Conservation (phyloP, 2,113 vertebrate genomes). For the Periophthalmus modestus region DNA sequence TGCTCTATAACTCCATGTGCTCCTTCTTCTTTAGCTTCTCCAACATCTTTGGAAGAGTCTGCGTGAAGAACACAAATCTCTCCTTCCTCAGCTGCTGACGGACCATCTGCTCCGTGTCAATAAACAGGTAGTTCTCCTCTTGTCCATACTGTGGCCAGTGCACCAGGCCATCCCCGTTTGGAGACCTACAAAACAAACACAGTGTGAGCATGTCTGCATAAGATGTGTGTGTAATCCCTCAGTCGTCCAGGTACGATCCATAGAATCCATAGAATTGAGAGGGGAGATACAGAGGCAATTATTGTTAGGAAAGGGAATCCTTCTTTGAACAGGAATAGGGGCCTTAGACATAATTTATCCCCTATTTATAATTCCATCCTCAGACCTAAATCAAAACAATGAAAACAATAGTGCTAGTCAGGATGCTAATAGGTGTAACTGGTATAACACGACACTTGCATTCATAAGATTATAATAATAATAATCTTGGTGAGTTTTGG, state of each 20-base stretch:
- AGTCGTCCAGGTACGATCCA: no score
- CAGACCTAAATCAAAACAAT: no score
- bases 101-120: conserved; percentile 57
- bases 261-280: no score
- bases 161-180: conserved; percentile 67
- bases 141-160: conserved; percentile 72
- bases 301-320: no score
- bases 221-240: no score
- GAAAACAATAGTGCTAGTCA: no score
- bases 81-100: conserved; percentile 62
- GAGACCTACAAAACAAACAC: conserved; percentile 61
- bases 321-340: no score
- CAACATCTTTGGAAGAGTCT: conserved; percentile 64
- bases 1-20: neutral
- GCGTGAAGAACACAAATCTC: conserved; percentile 61
- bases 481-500: neutral
- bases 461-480: neutral
- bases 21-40: conserved; percentile 23
- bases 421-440: no score
- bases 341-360: no score
- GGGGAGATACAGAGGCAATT: no score
- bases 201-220: no score
- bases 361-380: no score
- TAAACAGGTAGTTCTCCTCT: conserved; percentile 61
- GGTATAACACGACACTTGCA: neutral